These are phyloP conservation scores for Trilocha varians DNA, from an alignment of 2,888 invertebrate genomes.

Conservation along the genomic window DNA sequence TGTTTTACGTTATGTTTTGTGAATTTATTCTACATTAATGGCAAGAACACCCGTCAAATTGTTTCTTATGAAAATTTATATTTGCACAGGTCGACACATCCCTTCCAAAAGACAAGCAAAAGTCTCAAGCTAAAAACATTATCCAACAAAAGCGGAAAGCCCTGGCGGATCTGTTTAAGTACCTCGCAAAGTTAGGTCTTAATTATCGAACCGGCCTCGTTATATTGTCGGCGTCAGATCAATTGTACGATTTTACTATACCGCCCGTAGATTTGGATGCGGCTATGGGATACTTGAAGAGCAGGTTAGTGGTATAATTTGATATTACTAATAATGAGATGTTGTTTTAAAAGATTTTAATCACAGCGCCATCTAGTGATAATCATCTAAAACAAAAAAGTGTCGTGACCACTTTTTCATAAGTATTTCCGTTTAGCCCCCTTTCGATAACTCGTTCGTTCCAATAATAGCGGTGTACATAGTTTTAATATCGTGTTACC, in stretches of 20 bases:
- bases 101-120: constrained; percentile 80
- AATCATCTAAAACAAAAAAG: too few relatives aligned
- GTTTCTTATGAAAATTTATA: neutral
- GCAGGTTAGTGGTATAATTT: constrained; percentile 35
- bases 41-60: too few relatives aligned
- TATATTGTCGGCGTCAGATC: constrained; percentile 60
- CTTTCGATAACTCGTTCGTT: too few relatives aligned
- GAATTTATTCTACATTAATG: too few relatives aligned
- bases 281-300: constrained; percentile 69
- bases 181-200: constrained; percentile 81
- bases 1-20: too few relatives aligned
- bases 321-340: neutral
- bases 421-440: too few relatives aligned
- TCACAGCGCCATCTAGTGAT: neutral
- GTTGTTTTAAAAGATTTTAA: neutral
- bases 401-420: too few relatives aligned
- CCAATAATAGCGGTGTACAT: too few relatives aligned
- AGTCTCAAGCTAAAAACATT: constrained; percentile 84
- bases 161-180: constrained; percentile 88
- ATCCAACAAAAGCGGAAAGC: constrained; percentile 89
- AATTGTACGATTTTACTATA: constrained; percentile 75
- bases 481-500: too few relatives aligned
- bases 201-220: constrained; percentile 87
- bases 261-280: constrained; percentile 81
- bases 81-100: constrained; percentile 67